A percentile compares a stretch with the other conserved stretches of the same genome.
phyloP scores from a whole-genome alignment of 2,113 vertebrate genomes.

The Anseranas semipalmata region DNA sequence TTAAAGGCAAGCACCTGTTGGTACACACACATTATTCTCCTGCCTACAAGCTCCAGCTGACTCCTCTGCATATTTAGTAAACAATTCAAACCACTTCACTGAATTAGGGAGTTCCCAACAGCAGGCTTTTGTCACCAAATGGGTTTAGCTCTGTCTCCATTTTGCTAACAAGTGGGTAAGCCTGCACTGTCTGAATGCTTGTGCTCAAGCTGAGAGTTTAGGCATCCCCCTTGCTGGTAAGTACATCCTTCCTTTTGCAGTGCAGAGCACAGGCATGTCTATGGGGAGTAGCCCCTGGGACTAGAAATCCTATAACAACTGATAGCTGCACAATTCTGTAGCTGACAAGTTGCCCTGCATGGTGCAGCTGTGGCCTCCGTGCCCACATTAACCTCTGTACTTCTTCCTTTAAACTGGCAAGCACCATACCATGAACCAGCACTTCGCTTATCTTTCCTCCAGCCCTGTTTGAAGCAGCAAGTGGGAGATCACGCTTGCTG shows the following conservation, averaged over 20 bases:
- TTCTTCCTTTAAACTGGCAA: neutral
- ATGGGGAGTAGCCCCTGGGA: neutral
- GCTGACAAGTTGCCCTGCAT: neutral
- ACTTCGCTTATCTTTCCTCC: neutral
- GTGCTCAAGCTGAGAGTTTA: neutral
- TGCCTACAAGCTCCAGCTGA: neutral
- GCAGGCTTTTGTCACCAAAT: neutral
- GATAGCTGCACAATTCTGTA: neutral
- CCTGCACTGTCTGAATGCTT: neutral
- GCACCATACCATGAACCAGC: rapidly evolving
- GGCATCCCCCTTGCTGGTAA: neutral
- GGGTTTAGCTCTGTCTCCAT: neutral
- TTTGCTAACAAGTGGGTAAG: neutral
- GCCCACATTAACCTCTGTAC: neutral
- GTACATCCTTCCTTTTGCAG: neutral
- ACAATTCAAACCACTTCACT: neutral
- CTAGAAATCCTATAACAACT: neutral
- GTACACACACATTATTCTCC: neutral
- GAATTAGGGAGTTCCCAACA: neutral
- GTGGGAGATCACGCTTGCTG: neutral
- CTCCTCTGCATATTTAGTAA: neutral
- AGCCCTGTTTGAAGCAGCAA: neutral
- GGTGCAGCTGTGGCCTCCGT: neutral
- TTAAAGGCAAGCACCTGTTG: neutral
- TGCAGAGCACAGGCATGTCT: neutral